Evolutionary conservation across 2,888 invertebrate genomes (phyloP).

Genomic region (Minunthozetes semirufus): DNA sequence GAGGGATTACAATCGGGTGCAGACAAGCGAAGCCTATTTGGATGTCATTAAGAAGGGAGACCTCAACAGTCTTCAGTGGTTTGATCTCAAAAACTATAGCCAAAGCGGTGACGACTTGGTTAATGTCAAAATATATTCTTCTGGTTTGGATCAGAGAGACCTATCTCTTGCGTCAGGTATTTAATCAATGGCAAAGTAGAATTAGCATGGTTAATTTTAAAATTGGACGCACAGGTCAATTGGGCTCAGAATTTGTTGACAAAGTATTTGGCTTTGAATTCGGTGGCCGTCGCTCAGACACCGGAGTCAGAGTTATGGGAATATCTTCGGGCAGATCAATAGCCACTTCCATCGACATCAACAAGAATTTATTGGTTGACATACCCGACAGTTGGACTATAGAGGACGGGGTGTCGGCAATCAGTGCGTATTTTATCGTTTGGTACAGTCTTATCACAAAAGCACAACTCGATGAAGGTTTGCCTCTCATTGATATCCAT

Average conservation of each 20-base stretch:
- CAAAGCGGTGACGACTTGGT: too few relatives aligned
- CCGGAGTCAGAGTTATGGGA: constrained; percentile 78
- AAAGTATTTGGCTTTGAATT: constrained; percentile 91
- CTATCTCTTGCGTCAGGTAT: too few relatives aligned
- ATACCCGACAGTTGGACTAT: constrained; percentile 78
- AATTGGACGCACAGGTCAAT: too few relatives aligned
- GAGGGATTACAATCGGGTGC: not conserved
- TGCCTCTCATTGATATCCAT: constrained; percentile 47
- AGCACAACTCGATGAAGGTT: constrained; percentile 72
- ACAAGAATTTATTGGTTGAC: constrained; percentile 77
- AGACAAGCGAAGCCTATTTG: constrained; percentile 19
- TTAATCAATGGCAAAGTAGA: too few relatives aligned
- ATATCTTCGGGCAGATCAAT: constrained; percentile 85
- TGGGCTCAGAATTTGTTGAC: constrained; percentile 53
- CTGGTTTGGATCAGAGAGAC: too few relatives aligned
- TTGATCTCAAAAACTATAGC: too few relatives aligned
- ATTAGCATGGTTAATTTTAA: too few relatives aligned
- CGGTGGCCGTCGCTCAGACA: constrained; percentile 64
- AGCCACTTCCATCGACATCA: constrained; percentile 64
- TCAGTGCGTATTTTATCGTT: constrained; percentile 80
- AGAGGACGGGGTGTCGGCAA: constrained; percentile 84
- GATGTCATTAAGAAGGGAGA: constrained; percentile 44
- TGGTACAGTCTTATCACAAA: constrained; percentile 79
- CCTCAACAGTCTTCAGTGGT: constrained; percentile 12
- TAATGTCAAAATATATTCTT: too few relatives aligned